Evolutionary conservation across 2,888 invertebrate genomes (phyloP).

Genomic region (Diploptera punctata): DNA sequence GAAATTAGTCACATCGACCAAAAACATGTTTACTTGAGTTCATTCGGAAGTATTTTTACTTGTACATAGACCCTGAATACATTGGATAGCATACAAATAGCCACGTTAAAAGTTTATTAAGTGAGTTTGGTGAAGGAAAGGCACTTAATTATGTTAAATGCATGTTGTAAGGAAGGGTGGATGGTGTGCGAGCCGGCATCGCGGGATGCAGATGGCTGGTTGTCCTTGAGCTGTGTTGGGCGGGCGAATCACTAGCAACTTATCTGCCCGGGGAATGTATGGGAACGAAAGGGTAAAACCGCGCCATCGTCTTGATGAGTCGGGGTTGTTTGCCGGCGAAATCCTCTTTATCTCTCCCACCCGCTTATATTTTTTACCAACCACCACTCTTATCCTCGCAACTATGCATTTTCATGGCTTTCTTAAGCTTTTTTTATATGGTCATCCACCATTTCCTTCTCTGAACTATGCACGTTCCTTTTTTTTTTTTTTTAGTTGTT

Average conservation of each 20-base stretch:
- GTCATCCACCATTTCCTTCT: slow-evolving; percentile 18
- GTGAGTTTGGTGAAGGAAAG: neutral
- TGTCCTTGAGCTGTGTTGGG: slow-evolving; percentile 4
- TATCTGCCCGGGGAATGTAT: slow-evolving; percentile 8
- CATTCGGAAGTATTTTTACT: too few species aligned
- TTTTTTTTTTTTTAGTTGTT: neutral
- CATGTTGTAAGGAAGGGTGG: too few species aligned
- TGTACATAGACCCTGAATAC: too few species aligned
- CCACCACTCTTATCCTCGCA: slow-evolving; percentile 25
- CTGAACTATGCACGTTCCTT: neutral
- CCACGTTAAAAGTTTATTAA: too few species aligned
- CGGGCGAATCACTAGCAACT: neutral
- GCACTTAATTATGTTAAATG: too few species aligned
- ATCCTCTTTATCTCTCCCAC: neutral
- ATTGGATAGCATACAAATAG: too few species aligned
- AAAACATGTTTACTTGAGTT: too few species aligned
- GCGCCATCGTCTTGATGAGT: neutral
- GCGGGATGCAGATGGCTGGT: slow-evolving; percentile 18
- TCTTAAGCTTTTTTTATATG: neutral
- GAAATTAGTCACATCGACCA: too few species aligned
- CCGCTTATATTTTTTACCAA: slow-evolving; percentile 15
- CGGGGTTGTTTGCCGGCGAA: slow-evolving; percentile 15
- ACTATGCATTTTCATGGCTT: slow-evolving; percentile 16
- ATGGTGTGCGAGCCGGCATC: slow-evolving; percentile 4
- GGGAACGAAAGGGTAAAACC: slow-evolving; percentile 26